Conservation (phyloP, 2,797 vertebrate species). For the Coreius guichenoti region DNA sequence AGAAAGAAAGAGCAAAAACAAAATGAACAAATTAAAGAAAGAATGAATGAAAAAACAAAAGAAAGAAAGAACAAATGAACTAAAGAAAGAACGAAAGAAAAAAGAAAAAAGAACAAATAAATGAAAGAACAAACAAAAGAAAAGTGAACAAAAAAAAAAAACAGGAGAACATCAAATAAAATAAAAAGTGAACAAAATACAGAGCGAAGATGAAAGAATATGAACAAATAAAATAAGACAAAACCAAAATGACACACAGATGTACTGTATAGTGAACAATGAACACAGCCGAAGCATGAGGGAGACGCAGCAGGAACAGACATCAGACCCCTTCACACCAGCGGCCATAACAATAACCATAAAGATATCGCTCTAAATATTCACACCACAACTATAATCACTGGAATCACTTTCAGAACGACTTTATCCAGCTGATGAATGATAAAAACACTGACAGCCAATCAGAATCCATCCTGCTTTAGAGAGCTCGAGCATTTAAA, state of each 20-base stretch:
- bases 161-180: not conserved
- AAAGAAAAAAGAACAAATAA: not conserved
- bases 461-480: not conserved
- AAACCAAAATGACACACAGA: conserved; percentile 65
- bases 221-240: conserved; percentile 72
- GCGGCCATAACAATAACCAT: too few relatives aligned
- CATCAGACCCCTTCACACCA: not conserved
- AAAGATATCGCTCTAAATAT: not conserved
- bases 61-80: not conserved
- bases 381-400: conserved; percentile 47
- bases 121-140: not conserved
- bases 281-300: not conserved
- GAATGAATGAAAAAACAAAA: not conserved
- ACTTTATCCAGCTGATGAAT: too few relatives aligned
- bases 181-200: not conserved
- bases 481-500: not conserved
- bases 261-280: not conserved
- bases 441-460: not conserved
- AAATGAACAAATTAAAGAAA: too few relatives aligned
- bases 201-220: not conserved
- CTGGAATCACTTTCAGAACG: conserved; percentile 67
- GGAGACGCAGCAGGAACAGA: too few relatives aligned
- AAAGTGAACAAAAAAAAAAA: not conserved
- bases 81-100: not conserved
- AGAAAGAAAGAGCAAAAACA: too few relatives aligned